Base-by-base conservation (phyloP, 2,888 invertebrate genomes). In the Cancer borealis region DNA sequence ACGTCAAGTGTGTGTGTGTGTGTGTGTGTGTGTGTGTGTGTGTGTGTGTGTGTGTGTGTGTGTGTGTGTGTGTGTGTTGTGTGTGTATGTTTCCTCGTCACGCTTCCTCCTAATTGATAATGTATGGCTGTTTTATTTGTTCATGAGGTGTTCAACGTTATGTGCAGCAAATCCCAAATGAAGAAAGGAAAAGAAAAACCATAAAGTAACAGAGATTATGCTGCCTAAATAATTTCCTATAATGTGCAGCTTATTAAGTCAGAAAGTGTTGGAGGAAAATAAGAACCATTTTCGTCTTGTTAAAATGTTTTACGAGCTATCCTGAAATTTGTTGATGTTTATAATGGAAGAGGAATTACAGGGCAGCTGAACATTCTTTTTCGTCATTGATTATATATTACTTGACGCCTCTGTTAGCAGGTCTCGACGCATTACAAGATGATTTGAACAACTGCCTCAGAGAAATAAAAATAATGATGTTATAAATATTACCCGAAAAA, bases 11-110 rank as follows among this genome's bases (percentile, higher is more conserved):
- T 60, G 54, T 54, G 39, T 39, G 39, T 39, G 39, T 39, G 39
- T 39, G 39, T 39, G 73, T 39, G 39, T 39, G 39, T 39, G 39
- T 39, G 39, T 39, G 39, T 39, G 39, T 39, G 39, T 39, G 54
- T 54, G 54, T 54, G 54, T 54, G 54, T 21, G 73, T 73, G 73
- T 73, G 73, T 73, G 73, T 73, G 73, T 73, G 73, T 73, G 73
- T 73, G 73, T 73, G 73, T 73, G 73, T 73, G 73, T 79, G 73
- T 79, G 73, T 79, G 73, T 79, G 73, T 79, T 46, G 14, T 88
- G 45, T 88, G 45, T 88, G 45, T 88, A 17, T 46, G 14, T 88
- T 26, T 26, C 30, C 73, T 79, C 21, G 73, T 79, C 73, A 79
- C 73, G 73, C 26, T 79, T 26, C 26, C 21, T 26, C 10, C 4